Evolutionary conservation across 2,888 invertebrate species (phyloP), one percentile per base, ranked within the genome.

Genomic region (Synergus itoensis): DNA sequence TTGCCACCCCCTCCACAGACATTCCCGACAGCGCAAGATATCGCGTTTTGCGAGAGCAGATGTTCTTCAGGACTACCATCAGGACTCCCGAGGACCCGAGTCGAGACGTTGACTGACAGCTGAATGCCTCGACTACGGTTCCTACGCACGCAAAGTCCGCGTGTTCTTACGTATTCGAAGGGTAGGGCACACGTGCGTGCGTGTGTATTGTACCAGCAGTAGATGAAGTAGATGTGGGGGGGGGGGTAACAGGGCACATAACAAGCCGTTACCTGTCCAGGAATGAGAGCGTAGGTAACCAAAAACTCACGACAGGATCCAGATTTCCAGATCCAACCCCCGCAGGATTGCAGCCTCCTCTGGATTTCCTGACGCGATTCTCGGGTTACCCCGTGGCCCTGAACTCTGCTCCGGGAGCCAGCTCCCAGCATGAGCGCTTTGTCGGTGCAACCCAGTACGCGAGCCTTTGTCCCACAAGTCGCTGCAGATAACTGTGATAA

Each of bases 91-190:
- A 53, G 79, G 84, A 85, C 85, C 84, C 84, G 81, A 83, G 80
- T 83, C 77, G 79, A 77, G 79, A 75, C 40, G 77, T 84, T 91
- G 91, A 92, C 85, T 91, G 91, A 91, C 91, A 91, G 90, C 87
- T 91, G 89, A 91, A 91, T 91, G 87, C 86, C 76, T 75, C 69
- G 77, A 79, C 76, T 78, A 77, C 64, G 79, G 69, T 79, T 82
- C 80, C 79, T 79, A 81, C 83, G 83, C 80, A 76, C 75, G 81
- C 76, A 81, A 28, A 43, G 81, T 73, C 79, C 77, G 62, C 67
- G 43, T 64, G 63, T 69, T 41, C 73, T 57, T 67, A 60, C 67
- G 76, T 78, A 53, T 80, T 79, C 80, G 79, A 45, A 43, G 77
- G 82, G 76, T 77, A 81, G 77, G 79, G 77, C 43, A 83, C 79